Evolutionary conservation across 2,113 vertebrate genomes (phyloP).

Genomic region (Nothoprocta perdicaria): DNA sequence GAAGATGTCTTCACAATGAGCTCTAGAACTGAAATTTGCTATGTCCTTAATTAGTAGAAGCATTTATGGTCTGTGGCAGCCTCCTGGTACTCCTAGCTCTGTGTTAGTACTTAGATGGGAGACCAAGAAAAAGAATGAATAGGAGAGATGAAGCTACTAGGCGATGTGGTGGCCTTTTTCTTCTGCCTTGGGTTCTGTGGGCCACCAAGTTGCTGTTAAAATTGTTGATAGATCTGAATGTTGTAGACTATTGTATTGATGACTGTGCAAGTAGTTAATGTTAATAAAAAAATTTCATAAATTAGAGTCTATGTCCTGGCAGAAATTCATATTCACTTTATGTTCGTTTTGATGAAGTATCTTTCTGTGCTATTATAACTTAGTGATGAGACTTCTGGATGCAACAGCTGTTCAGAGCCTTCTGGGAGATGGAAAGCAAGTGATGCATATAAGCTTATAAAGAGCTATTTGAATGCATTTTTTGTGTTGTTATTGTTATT

Average conservation of each 20-base stretch:
- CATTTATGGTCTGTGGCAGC: not conserved
- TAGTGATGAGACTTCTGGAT: not conserved
- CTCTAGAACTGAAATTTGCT: not conserved
- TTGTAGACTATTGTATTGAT: not conserved
- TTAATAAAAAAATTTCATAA: not conserved
- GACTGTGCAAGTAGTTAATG: not conserved
- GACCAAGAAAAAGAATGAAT: not conserved
- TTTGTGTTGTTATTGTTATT: not conserved
- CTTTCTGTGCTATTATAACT: not conserved
- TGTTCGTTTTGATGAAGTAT: not conserved
- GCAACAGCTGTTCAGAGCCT: not conserved
- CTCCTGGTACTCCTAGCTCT: not conserved
- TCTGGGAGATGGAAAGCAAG: not conserved
- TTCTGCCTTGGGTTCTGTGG: not conserved
- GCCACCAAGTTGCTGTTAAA: not conserved
- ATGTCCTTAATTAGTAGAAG: not conserved
- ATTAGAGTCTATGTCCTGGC: not conserved
- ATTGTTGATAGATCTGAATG: not conserved
- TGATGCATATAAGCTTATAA: not conserved
- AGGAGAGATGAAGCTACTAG: not conserved
- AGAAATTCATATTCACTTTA: constrained; percentile 51
- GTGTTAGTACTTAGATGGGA: not conserved
- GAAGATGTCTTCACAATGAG: not conserved
- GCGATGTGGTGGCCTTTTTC: not conserved
- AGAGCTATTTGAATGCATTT: not conserved